Conservation (phyloP, 2,797 vertebrate species). For the Gadopsis marmoratus region DNA sequence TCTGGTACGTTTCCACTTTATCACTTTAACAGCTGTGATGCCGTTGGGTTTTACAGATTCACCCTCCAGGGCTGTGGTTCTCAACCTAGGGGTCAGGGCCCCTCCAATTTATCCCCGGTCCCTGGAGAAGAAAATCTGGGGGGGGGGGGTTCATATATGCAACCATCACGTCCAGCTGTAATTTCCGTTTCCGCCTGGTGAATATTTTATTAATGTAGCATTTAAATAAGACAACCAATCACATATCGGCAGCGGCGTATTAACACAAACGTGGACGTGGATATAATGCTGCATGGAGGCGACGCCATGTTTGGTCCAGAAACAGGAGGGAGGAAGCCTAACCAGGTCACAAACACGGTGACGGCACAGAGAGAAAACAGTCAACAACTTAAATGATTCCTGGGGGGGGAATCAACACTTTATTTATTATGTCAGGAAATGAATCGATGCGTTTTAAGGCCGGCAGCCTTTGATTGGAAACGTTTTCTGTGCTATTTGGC, state of each 20-base stretch:
- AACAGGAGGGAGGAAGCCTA: no score
- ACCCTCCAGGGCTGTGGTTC: background rate
- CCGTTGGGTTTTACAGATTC: background rate
- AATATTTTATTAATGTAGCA: background rate
- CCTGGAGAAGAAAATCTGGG: no score
- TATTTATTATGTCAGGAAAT: background rate
- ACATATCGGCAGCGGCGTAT: background rate
- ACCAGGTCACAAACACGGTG: no score
- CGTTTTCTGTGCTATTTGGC: background rate
- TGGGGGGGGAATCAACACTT: background rate
- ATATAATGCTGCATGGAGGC: background rate
- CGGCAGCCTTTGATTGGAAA: background rate
- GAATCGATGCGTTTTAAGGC: background rate
- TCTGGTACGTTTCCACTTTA: conserved; percentile 58
- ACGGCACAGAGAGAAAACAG: no score
- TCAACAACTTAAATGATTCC: background rate
- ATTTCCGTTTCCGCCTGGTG: background rate
- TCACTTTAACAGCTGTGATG: conserved; percentile 57
- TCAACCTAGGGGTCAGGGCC: background rate
- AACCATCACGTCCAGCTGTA: background rate
- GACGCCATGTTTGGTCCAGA: no score
- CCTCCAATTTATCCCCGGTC: background rate
- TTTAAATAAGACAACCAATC: background rate
- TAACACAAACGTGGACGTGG: no score
- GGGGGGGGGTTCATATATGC: background rate